These are phyloP conservation scores for Drosophila athabasca DNA, from an alignment of 1,140 invertebrate species.

Conservation along the genomic window DNA sequence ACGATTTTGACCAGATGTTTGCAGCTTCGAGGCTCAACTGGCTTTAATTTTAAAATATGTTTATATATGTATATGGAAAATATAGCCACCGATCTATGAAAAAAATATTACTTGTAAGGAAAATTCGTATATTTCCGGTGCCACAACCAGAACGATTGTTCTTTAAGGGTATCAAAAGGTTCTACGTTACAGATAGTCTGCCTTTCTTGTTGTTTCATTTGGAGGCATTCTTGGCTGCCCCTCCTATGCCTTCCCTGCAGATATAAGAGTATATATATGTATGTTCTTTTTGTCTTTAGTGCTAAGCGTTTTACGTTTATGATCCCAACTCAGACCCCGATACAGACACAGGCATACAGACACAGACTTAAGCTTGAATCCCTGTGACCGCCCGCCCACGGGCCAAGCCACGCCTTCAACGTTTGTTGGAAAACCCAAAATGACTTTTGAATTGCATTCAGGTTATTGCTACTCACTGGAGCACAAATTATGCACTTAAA, in stretches of 20 bases:
- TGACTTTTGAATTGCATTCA: constrained; percentile 73
- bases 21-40: no score
- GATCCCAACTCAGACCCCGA: constrained; percentile 40
- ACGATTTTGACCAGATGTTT: no score
- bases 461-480: constrained; percentile 29
- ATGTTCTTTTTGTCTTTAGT: constrained; percentile 60
- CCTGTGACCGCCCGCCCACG: constrained; percentile 13
- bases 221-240: constrained; percentile 64
- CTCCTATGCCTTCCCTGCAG: neutral
- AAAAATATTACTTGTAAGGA: no score
- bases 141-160: no score
- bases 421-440: constrained; percentile 28
- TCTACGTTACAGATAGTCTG: no score
- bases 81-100: no score
- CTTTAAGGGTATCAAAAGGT: no score
- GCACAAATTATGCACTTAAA: constrained; percentile 57
- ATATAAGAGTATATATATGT: neutral
- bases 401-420: neutral
- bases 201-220: constrained; percentile 72
- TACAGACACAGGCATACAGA: constrained; percentile 1
- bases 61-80: no score
- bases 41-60: no score
- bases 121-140: no score
- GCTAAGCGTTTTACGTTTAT: constrained; percentile 80
- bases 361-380: constrained; percentile 10